Evolutionary conservation across 2,113 vertebrate genomes (phyloP).

Genomic region (Ranitomeya imitator): DNA sequence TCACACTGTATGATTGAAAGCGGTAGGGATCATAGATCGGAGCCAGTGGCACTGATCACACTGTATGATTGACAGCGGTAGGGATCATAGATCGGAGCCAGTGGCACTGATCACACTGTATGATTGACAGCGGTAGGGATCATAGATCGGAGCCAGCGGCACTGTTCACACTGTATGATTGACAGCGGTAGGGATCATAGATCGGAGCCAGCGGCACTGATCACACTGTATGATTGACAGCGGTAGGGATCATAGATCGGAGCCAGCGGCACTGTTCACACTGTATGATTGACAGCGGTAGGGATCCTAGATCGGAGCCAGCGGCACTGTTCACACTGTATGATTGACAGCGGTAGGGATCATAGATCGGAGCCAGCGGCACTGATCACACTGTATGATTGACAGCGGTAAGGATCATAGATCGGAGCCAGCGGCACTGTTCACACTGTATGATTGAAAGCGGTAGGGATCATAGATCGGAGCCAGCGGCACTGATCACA

Average conservation of each 20-base stretch:
- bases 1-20: background rate
- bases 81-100: background rate
- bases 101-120: background rate
- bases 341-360: background rate
- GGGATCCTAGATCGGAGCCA: background rate
- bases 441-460: background rate
- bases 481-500: background rate
- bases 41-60: background rate
- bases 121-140: background rate
- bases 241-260: too few relatives aligned
- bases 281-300: background rate
- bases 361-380: background rate
- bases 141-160: background rate
- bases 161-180: background rate
- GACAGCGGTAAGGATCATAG: background rate
- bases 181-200: background rate
- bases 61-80: background rate
- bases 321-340: background rate
- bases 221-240: background rate
- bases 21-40: too few relatives aligned
- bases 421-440: background rate
- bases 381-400: background rate
- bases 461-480: too few relatives aligned
- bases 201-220: background rate
- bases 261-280: background rate